A percentile compares a stretch with the other conserved stretches of the same genome.
These are phyloP conservation scores for Panopea generosa DNA, from an alignment of 2,888 invertebrate species.

Conservation along the genomic window DNA sequence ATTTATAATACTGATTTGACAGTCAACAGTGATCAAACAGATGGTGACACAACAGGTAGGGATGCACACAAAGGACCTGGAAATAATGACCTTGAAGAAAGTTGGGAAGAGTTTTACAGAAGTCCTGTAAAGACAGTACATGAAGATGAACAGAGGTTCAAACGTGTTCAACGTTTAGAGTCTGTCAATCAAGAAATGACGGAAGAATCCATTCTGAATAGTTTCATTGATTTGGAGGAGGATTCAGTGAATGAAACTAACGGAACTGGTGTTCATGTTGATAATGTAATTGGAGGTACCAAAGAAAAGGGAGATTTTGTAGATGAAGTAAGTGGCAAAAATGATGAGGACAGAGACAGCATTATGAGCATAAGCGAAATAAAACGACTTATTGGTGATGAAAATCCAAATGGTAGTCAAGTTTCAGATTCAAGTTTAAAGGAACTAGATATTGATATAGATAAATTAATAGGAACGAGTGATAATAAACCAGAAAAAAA, in stretches of 20 bases:
- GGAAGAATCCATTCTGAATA: constrained; percentile 41
- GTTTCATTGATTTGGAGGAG: constrained; percentile 20
- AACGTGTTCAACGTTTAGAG: constrained; percentile 38
- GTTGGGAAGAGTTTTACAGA: constrained; percentile 53
- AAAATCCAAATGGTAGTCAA: too few species aligned
- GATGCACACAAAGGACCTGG: not conserved
- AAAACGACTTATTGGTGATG: too few species aligned
- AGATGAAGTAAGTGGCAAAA: not conserved
- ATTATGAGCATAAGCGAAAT: too few species aligned
- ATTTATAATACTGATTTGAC: not conserved
- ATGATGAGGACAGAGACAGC: not conserved
- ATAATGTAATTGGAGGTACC: not conserved
- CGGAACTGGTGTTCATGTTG: constrained; percentile 1
- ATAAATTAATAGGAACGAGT: not conserved
- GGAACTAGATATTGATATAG: not conserved
- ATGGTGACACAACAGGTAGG: not conserved
- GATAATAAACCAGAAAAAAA: not conserved
- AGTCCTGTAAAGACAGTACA: constrained; percentile 32
- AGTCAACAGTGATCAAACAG: not conserved
- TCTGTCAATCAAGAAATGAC: constrained; percentile 46
- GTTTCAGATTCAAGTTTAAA: too few species aligned
- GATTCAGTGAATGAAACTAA: not conserved
- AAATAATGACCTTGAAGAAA: constrained; percentile 45
- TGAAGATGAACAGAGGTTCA: constrained; percentile 3
- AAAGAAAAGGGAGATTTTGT: too few species aligned